These are phyloP conservation scores for Phylloscopus trochiloides DNA, from an alignment of 2,113 vertebrate species.

Conservation along the genomic window DNA sequence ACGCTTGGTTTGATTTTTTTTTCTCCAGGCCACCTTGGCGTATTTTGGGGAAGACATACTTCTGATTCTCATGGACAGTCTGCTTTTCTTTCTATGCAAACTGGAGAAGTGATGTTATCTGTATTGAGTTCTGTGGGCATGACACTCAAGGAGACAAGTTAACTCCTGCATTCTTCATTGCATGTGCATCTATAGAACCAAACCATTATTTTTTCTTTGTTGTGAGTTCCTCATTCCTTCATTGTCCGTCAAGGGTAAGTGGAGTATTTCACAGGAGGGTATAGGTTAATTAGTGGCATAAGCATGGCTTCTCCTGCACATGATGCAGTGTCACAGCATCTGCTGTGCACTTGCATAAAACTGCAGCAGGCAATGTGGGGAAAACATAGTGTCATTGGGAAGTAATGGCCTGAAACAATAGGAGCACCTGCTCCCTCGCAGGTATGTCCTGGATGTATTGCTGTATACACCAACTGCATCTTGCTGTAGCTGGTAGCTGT, in stretches of 20 bases:
- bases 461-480: neutral
- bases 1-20: neutral
- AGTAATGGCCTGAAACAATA: conserved; percentile 28
- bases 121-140: neutral
- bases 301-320: neutral
- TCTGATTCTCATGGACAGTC: neutral
- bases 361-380: neutral
- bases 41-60: neutral
- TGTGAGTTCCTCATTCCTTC: neutral
- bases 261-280: neutral
- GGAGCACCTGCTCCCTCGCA: conserved; percentile 13
- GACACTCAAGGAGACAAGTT: neutral
- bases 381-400: neutral
- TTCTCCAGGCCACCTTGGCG: neutral
- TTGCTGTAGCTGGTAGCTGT: conserved; percentile 2
- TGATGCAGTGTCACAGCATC: neutral
- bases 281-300: conserved; percentile 22
- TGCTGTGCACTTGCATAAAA: neutral
- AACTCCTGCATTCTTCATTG: neutral
- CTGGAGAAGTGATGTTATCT: neutral
- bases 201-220: neutral
- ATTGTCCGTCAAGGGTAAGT: neutral
- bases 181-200: neutral
- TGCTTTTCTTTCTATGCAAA: neutral
- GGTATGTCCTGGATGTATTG: neutral